phyloP scores from a whole-genome alignment of 2,888 invertebrate genomes.

The Lasioglossum figueresi region DNA sequence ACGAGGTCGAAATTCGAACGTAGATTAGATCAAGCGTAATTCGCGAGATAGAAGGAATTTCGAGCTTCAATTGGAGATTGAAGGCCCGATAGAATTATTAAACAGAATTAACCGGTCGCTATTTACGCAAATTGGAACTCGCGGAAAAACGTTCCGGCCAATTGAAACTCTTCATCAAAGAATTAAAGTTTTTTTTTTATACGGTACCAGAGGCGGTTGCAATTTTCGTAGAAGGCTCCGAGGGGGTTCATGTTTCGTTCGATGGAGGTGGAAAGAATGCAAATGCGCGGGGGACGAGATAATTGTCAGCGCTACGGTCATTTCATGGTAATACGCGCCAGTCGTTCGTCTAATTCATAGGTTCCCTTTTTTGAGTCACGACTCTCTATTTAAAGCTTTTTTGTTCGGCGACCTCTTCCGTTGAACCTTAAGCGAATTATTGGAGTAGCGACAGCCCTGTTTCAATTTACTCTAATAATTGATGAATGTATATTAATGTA shows the following conservation, averaged over 20 bases:
- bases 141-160: background rate
- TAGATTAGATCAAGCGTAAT: background rate
- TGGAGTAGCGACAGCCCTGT: background rate
- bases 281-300: background rate
- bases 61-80: background rate
- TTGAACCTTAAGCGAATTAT: background rate
- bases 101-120: background rate
- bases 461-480: background rate
- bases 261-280: background rate
- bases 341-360: slow-evolving; percentile 5
- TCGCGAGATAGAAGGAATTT: background rate
- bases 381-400: slow-evolving; percentile 10
- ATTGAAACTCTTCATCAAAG: background rate
- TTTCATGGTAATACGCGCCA: slow-evolving; percentile 15
- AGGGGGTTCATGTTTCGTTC: background rate
- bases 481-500: background rate
- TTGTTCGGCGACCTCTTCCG: background rate
- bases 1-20: background rate
- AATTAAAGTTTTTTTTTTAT: background rate
- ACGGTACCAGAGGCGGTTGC: background rate
- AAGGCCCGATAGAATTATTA: background rate
- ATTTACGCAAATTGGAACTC: background rate
- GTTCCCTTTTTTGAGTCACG: background rate
- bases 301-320: slow-evolving; percentile 3
- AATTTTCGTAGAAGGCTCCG: background rate